phyloP scores from a whole-genome alignment of 2,888 invertebrate species.

The Trichacis sp. region DNA sequence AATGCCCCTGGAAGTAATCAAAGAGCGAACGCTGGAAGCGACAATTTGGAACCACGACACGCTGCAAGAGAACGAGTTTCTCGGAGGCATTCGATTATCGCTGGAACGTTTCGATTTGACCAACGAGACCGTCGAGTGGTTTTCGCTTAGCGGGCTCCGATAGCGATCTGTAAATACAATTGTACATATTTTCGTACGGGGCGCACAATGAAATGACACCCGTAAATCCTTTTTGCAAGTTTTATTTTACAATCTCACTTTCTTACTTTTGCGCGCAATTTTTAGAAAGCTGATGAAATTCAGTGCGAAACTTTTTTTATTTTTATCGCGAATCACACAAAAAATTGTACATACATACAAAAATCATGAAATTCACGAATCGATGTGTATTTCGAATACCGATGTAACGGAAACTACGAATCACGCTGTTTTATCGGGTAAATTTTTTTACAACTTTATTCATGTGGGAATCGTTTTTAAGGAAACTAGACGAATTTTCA shows the following conservation, averaged over 20 bases:
- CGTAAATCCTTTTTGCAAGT: neutral
- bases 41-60: slow-evolving; percentile 96
- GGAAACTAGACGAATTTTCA: no score
- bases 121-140: slow-evolving; percentile 88
- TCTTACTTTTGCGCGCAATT: no score
- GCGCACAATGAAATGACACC: neutral
- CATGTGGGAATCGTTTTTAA: neutral
- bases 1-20: slow-evolving; percentile 83
- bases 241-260: no score
- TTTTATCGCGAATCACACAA: no score
- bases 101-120: slow-evolving; percentile 80
- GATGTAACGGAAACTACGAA: no score
- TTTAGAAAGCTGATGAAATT: no score
- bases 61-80: slow-evolving; percentile 92
- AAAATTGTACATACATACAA: neutral
- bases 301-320: no score
- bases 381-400: no score
- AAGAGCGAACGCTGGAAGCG: slow-evolving; percentile 84
- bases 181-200: slow-evolving; percentile 8
- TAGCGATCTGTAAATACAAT: slow-evolving; percentile 36
- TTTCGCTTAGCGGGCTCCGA: slow-evolving; percentile 75
- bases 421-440: no score
- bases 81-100: slow-evolving; percentile 90
- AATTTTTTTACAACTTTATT: neutral
- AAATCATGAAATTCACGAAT: no score